Evolutionary conservation across 2,888 invertebrate genomes (phyloP).

Genomic region (Agriopis aurantiaria): DNA sequence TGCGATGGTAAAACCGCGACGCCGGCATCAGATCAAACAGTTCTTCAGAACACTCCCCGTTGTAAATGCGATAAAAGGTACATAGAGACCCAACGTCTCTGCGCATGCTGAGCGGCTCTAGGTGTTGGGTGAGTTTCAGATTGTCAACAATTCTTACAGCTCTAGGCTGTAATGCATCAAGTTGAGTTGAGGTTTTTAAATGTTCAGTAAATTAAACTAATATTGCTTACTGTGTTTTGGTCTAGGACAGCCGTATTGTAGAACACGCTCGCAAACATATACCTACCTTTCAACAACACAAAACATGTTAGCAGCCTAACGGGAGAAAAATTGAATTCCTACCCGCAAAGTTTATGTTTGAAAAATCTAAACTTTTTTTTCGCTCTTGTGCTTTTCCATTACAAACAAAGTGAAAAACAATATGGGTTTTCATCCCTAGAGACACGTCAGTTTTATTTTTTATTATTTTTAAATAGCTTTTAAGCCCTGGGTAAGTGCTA

Average conservation of each 20-base stretch:
- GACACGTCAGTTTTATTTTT: neutral
- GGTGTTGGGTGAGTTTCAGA: too few species aligned
- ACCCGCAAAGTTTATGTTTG: constrained; percentile 27
- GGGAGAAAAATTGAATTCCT: constrained; percentile 31
- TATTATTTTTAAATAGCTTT: neutral
- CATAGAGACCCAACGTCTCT: too few species aligned
- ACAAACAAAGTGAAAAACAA: constrained; percentile 14
- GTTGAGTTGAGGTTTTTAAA: too few species aligned
- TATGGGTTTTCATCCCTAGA: neutral
- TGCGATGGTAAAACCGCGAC: too few species aligned
- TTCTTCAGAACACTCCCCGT: too few species aligned
- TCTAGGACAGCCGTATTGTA: neutral
- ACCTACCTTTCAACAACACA: constrained; percentile 38
- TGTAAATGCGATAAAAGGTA: too few species aligned
- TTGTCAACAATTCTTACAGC: too few species aligned
- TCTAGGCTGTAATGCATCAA: too few species aligned
- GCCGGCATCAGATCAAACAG: too few species aligned
- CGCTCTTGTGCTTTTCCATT: constrained; percentile 23
- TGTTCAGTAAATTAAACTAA: neutral
- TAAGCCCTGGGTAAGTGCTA: neutral
- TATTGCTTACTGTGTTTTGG: neutral
- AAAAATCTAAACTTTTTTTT: constrained; percentile 24
- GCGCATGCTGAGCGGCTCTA: too few species aligned
- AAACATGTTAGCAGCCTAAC: constrained; percentile 21
- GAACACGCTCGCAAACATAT: constrained; percentile 19